A percentile compares a stretch with the other conserved stretches of the same genome.
phyloP scores from a whole-genome alignment of 1,140 invertebrate genomes.

The Zaprionus vittiger region DNA sequence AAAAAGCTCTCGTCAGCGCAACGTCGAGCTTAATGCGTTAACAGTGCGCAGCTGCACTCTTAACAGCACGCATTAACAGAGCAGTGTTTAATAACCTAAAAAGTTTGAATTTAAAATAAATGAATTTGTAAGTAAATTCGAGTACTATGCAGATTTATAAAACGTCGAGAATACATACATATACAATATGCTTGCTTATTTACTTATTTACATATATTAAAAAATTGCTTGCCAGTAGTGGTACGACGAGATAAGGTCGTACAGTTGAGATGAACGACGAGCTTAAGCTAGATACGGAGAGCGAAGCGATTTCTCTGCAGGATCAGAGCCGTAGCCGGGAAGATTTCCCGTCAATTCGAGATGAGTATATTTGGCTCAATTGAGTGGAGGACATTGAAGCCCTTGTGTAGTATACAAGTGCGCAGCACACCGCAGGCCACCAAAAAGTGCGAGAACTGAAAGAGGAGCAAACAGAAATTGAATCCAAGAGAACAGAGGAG shows the following conservation, averaged over 20 bases:
- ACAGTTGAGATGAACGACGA: constrained; percentile 42
- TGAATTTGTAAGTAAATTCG: neutral
- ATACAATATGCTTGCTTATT: constrained; percentile 4
- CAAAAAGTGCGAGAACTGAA: constrained; percentile 90
- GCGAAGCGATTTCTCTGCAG: constrained; percentile 32
- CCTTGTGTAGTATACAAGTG: constrained; percentile 90
- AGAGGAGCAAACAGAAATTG: constrained; percentile 56
- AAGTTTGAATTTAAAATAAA: constrained; percentile 2
- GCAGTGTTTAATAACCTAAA: neutral
- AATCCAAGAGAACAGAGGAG: constrained; percentile 18
- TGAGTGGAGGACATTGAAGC: constrained; percentile 88
- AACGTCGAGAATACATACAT: constrained; percentile 32
- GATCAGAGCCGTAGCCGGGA: neutral
- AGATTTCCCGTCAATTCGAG: constrained; percentile 67
- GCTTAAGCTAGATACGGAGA: constrained; percentile 49
- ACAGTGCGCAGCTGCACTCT: neutral
- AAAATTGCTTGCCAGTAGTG: constrained; percentile 15
- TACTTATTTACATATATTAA: constrained; percentile 19
- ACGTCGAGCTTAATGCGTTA: constrained; percentile 1
- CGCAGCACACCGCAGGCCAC: constrained; percentile 88
- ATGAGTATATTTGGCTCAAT: constrained; percentile 87
- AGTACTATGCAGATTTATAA: constrained; percentile 44
- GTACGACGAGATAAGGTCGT: neutral
- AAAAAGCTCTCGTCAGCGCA: constrained; percentile 1
- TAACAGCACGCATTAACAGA: neutral